Evolutionary conservation across 2,888 invertebrate species (phyloP).

Genomic region (Sphaeridia pumilis): DNA sequence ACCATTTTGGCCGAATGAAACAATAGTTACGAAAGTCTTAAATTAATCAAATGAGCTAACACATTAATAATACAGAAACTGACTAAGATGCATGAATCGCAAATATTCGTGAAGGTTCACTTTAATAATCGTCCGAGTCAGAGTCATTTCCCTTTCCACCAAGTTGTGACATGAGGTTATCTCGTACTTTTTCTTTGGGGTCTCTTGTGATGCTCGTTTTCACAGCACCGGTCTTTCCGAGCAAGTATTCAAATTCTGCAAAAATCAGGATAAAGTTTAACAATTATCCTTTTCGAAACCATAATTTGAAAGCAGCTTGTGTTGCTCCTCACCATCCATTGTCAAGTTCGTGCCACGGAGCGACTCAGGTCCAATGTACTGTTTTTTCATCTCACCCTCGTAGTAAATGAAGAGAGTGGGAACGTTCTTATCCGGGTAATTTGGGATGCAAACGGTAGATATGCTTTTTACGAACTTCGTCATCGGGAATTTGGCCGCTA

Average conservation of each 20-base stretch:
- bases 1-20: no score
- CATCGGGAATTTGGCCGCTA: slow-evolving; percentile 69
- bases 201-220: slow-evolving; percentile 71
- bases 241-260: slow-evolving; percentile 76
- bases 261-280: no score
- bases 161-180: slow-evolving; percentile 66
- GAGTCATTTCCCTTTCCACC: slow-evolving; percentile 32
- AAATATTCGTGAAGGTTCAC: no score
- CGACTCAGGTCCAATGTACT: slow-evolving; percentile 69
- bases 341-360: slow-evolving; percentile 74
- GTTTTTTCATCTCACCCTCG: slow-evolving; percentile 75
- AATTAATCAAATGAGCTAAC: no score
- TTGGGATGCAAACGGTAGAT: slow-evolving; percentile 88
- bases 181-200: slow-evolving; percentile 66
- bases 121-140: slow-evolving; percentile 47
- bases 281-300: background rate
- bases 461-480: slow-evolving; percentile 87
- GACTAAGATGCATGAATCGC: no score
- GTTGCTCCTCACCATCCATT: slow-evolving; percentile 66
- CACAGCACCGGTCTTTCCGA: slow-evolving; percentile 72
- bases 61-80: no score
- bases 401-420: slow-evolving; percentile 91
- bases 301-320: no score
- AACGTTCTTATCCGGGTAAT: slow-evolving; percentile 87
- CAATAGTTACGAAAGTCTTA: no score